Conservation (phyloP, 1,140 invertebrate genomes). For the Solenopsis fugax region DNA sequence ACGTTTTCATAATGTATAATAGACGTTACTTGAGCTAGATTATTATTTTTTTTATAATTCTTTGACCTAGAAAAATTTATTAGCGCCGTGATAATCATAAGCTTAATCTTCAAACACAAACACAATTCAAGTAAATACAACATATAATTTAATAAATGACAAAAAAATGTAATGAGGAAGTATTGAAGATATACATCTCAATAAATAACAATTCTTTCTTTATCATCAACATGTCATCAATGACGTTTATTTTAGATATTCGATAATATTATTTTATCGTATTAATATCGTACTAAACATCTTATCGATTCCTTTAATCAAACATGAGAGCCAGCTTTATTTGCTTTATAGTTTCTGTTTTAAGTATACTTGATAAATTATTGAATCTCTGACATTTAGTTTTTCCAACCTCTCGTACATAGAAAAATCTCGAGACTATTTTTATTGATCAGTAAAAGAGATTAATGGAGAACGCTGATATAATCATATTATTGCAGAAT, state of each 20-base stretch:
- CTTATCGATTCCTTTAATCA: conserved; percentile 27
- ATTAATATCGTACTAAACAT: neutral
- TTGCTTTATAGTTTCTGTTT: neutral
- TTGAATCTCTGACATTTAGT: conserved; percentile 24
- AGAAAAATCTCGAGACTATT: neutral
- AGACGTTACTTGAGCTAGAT: neutral
- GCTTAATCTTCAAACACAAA: neutral
- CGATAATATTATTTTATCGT: conserved; percentile 19
- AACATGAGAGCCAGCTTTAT: neutral
- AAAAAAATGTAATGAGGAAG: neutral
- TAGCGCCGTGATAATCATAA: neutral
- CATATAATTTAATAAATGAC: neutral
- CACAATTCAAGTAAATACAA: neutral
- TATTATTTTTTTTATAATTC: neutral
- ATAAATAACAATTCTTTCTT: neutral
- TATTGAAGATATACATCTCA: neutral
- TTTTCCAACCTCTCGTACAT: neutral
- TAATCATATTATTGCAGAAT: conserved; percentile 33
- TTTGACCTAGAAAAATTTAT: neutral
- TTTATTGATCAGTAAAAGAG: neutral
- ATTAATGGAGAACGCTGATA: neutral
- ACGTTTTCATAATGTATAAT: neutral
- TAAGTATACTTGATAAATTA: conserved; percentile 15
- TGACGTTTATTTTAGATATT: conserved; percentile 16
- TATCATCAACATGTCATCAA: neutral